Base-by-base conservation (phyloP, 2,888 invertebrate genomes). In the Euphydryas editha region DNA sequence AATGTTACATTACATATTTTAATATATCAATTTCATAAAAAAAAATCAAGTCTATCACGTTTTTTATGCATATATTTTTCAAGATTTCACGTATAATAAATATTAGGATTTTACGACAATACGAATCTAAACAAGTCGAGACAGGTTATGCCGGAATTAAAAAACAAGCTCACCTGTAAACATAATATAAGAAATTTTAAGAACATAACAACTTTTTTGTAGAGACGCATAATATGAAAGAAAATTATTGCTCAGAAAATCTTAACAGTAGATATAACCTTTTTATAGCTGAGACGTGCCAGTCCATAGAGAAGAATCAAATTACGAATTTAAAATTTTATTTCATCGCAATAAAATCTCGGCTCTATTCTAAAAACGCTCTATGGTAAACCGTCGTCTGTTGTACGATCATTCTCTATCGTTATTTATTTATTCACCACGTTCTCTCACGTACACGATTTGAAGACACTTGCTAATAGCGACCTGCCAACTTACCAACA, bases 1-100 rank as follows among this genome's bases (percentile, higher is more conserved):
- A 37, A 60, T 46, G 44, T 51, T 57, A 51, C 67, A 55, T 46
- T 37, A 30, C 4, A 30, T 30, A 46, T 30, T 56, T 13, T 10
- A 51, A 51, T 51, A 46, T 46, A 8, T 13, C 13, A 11, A 42
- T 10, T 42, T 17, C 5, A 46, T 17, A 46, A 17, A 46, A 10
- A 51, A 24, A 24, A 51, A 1, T 24, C 13, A 21, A 6, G 49
- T 13, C 17, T 6, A 17, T 46, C 17, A 10, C 10, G 18, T 15
- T 39, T 15, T 36, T 39, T 30, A 30, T 5, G 4, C 30, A 30
- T 8, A 8, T 30, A 30, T 30, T 30, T 30, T 30, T 1, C 30
- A 7, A 30, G 30, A 30, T 7, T 30, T 30, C 30, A 8, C 2
- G 4, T 30, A 30, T 5, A 4, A n/a, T n/a, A n/a, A n/a, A 30